phyloP scores from a whole-genome alignment of 2,113 vertebrate genomes.

The Bothrops jararaca region DNA sequence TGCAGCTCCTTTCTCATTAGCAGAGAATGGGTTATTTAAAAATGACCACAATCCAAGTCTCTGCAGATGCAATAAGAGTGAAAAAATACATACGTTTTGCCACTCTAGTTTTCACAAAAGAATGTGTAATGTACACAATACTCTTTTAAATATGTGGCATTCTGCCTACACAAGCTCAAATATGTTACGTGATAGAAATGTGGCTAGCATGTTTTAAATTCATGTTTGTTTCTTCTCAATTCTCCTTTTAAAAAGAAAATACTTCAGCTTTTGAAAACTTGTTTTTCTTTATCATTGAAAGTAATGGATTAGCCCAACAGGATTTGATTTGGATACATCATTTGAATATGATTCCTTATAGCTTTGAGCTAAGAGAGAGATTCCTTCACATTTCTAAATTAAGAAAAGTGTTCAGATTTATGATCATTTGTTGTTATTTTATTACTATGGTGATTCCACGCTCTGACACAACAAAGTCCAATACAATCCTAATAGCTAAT shows the following conservation, averaged over 20 bases:
- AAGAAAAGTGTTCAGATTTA: background rate
- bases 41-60: background rate
- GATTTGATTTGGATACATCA: background rate
- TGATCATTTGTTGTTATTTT: background rate
- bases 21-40: background rate
- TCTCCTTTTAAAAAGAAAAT: background rate
- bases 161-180: conserved; percentile 14
- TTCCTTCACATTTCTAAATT: background rate
- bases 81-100: background rate
- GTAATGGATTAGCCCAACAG: background rate
- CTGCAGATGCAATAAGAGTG: background rate
- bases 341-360: background rate
- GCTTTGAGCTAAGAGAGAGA: background rate
- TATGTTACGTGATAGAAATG: conserved; percentile 1
- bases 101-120: background rate
- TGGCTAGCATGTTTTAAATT: background rate
- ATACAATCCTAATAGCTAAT: background rate
- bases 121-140: background rate
- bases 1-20: background rate
- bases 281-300: background rate
- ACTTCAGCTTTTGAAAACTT: background rate
- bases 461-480: background rate
- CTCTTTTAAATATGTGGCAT: conserved; percentile 17
- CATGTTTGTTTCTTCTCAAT: background rate
- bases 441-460: background rate